Percentiles rank a stretch among this genome's conserved stretches.
Conservation (phyloP, 2,888 invertebrate species). For the Epistrophella euchroma region DNA sequence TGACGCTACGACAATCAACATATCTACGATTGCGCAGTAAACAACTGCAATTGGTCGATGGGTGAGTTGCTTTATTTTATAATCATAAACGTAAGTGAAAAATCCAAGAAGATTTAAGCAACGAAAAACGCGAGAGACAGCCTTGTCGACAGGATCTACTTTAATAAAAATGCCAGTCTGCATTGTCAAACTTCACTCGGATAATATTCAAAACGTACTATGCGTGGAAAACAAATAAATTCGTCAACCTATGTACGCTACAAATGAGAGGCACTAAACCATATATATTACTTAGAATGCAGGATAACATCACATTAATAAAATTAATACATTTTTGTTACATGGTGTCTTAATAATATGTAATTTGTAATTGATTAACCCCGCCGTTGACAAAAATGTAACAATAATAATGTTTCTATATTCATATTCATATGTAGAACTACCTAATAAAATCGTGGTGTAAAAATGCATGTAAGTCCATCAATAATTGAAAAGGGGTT, state of each 20-base stretch:
- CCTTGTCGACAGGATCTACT: background rate
- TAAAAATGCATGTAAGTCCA: background rate
- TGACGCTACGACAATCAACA: background rate
- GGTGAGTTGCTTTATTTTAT: constrained; percentile 4
- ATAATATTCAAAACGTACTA: background rate
- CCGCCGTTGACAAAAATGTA: no score
- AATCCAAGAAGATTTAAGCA: constrained; percentile 7
- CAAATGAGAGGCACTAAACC: background rate
- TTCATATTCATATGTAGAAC: no score
- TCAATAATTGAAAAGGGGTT: no score
- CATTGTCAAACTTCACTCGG: background rate
- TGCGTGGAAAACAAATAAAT: background rate
- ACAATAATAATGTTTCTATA: no score
- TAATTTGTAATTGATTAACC: no score
- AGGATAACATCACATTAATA: constrained; percentile 4
- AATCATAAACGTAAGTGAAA: constrained; percentile 17
- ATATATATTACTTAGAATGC: background rate
- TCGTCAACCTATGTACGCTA: background rate
- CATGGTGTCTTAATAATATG: background rate
- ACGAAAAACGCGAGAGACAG: background rate
- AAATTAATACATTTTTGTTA: background rate
- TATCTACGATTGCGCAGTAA: constrained; percentile 6
- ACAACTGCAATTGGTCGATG: background rate
- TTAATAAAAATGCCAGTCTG: background rate
- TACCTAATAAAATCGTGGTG: no score